Evolutionary conservation across 2,888 invertebrate genomes (phyloP).

Genomic region (Platypus cylindrus): DNA sequence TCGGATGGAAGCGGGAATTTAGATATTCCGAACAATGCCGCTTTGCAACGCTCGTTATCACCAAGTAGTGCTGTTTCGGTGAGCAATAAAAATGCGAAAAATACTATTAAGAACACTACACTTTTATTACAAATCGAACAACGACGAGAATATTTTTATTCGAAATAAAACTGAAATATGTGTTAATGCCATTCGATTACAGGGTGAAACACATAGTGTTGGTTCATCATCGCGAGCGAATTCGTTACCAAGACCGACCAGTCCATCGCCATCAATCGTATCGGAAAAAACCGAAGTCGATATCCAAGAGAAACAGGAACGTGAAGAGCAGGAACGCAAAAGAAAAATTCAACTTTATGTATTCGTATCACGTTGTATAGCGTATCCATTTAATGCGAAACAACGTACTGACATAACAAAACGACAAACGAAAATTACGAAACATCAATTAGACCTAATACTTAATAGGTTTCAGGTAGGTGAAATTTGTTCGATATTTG

Average conservation of each 20-base stretch:
- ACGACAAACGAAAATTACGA: conserved; percentile 89
- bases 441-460: conserved; percentile 89
- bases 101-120: too few species aligned
- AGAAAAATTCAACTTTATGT: conserved; percentile 92
- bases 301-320: conserved; percentile 83
- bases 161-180: too few species aligned
- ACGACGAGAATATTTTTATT: too few species aligned
- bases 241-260: conserved; percentile 65
- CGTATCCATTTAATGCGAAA: conserved; percentile 99
- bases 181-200: conserved; percentile 21
- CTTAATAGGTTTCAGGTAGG: conserved; percentile 85
- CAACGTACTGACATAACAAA: conserved; percentile 97
- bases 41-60: conserved; percentile 40
- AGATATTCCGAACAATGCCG: conserved; percentile 35
- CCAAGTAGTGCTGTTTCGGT: conserved; percentile 46
- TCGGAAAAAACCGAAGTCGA: conserved; percentile 72
- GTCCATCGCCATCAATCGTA: conserved; percentile 83
- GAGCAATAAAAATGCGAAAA: too few species aligned
- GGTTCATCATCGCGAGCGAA: conserved; percentile 49
- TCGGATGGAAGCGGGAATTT: conserved; percentile 22
- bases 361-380: conserved; percentile 93
- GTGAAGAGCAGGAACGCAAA: conserved; percentile 93
- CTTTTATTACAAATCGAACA: too few species aligned
- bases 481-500: too few species aligned
- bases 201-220: conserved; percentile 48